Base-by-base conservation (phyloP, 35 echinoderm and acorn worm species). In the Chiridota heheva region DNA sequence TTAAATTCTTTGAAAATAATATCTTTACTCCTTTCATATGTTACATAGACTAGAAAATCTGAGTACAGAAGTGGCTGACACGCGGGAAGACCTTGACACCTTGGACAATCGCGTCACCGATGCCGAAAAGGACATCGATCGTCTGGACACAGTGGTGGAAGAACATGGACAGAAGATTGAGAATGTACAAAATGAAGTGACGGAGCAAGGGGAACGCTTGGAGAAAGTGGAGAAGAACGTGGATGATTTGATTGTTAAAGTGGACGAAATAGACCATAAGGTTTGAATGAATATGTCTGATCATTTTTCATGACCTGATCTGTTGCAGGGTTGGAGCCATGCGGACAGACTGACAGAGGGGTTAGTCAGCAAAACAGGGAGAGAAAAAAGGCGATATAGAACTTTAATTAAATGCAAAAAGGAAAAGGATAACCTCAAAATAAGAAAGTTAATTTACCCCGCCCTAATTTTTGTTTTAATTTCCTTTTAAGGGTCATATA, bases 261-360 rank as follows among this genome's bases (percentile, higher is more conserved):
- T 96, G 3, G 92, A 90, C 35, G 93, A 91, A 78, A 97, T 97
- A 7, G 93, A 91, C 48, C 88, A 91, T 39, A 97, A 97, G 81
- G 93, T 97, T 69, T 16, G 40, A 26, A 28, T 8, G 12, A 3
- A 5, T 3, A 5, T 60, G 32, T 51, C 47, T 12, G 47, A n/a
- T 51, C n/a, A 51, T 51, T 51, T 12, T 12, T 12, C 47, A 12
- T 51, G n/a, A n/a, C n/a, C 8, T 51, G n/a, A 12, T 51, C n/a
- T n/a, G n/a, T n/a, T n/a, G n/a, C n/a, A n/a, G n/a, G n/a, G n/a
- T n/a, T n/a, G n/a, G n/a, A n/a, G n/a, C n/a, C n/a, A n/a, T n/a
- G n/a, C n/a, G n/a, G n/a, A n/a, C n/a, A n/a, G n/a, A n/a, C n/a
- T n/a, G n/a, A n/a, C n/a, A n/a, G n/a, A n/a, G n/a, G n/a, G n/a